These are phyloP conservation scores for Andrena flavipes DNA, from an alignment of 2,888 invertebrate genomes.

Conservation along the genomic window DNA sequence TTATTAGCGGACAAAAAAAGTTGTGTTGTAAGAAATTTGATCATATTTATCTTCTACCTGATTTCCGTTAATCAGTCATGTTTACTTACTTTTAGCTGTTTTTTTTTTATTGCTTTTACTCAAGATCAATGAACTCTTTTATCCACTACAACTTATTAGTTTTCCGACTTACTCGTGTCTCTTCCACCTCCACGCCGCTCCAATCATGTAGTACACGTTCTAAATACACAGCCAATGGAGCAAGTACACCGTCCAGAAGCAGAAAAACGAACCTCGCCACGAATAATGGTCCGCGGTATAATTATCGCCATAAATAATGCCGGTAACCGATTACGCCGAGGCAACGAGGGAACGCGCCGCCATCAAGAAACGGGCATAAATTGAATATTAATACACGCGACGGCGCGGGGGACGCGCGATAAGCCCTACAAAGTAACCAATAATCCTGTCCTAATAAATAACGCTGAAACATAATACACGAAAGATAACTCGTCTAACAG, in stretches of 20 bases:
- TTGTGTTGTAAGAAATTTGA: background rate
- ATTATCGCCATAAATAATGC: slow-evolving; percentile 29
- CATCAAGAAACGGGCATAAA: slow-evolving; percentile 28
- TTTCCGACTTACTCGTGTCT: background rate
- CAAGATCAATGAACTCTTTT: too few relatives aligned
- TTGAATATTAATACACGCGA: slow-evolving; percentile 43
- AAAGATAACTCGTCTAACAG: slow-evolving; percentile 48
- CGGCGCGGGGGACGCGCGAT: slow-evolving; percentile 1
- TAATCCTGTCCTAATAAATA: slow-evolving; percentile 47
- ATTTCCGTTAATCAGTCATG: too few relatives aligned
- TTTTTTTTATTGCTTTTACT: too few relatives aligned
- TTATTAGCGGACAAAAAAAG: background rate
- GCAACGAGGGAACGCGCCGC: background rate
- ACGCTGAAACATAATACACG: slow-evolving; percentile 54
- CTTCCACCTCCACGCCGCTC: background rate
- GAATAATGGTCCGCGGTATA: background rate
- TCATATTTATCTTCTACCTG: background rate
- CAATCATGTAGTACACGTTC: background rate
- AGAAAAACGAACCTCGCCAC: background rate
- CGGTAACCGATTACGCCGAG: background rate
- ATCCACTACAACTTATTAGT: background rate
- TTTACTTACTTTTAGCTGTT: too few relatives aligned
- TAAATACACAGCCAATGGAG: background rate
- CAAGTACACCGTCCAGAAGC: background rate
- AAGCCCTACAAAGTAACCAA: slow-evolving; percentile 25